Conservation (phyloP, 2,113 vertebrate genomes). For the Girardinichthys multiradiatus region DNA sequence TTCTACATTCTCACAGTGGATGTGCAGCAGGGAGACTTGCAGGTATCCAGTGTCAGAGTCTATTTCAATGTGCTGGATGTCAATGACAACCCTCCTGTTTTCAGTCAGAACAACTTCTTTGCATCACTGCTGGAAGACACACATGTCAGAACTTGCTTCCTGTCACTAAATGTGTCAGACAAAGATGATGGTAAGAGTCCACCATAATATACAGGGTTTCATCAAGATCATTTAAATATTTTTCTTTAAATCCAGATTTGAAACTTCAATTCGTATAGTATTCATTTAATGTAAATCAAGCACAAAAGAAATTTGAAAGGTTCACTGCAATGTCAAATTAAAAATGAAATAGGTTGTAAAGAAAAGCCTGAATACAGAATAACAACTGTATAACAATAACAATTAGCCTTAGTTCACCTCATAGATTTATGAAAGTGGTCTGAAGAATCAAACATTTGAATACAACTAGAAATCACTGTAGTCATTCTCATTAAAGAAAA, state of each 20-base stretch:
- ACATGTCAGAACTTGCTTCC: slow-evolving; percentile 67
- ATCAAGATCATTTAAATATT: neutral
- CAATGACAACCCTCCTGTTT: slow-evolving; percentile 80
- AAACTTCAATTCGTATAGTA: neutral
- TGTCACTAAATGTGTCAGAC: slow-evolving; percentile 77
- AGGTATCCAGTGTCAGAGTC: slow-evolving; percentile 72
- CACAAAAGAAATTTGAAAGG: neutral
- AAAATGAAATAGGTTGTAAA: neutral
- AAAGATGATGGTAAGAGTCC: slow-evolving; percentile 74
- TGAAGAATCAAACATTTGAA: too few relatives aligned
- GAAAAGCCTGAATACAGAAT: too few relatives aligned
- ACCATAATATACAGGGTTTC: neutral
- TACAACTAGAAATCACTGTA: too few relatives aligned
- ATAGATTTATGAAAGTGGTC: too few relatives aligned
- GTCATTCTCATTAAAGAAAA: too few relatives aligned
- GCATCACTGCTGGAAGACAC: slow-evolving; percentile 68
- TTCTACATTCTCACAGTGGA: slow-evolving; percentile 77
- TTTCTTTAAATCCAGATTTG: neutral
- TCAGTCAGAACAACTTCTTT: slow-evolving; percentile 59
- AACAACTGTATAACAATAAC: neutral
- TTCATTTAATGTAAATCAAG: neutral
- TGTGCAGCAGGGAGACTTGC: slow-evolving; percentile 53
- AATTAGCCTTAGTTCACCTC: too few relatives aligned
- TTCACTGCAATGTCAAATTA: neutral
- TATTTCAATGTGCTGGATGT: slow-evolving; percentile 81